Evolutionary conservation across 2,888 invertebrate species (phyloP).

Genomic region (Sisyra nigra): DNA sequence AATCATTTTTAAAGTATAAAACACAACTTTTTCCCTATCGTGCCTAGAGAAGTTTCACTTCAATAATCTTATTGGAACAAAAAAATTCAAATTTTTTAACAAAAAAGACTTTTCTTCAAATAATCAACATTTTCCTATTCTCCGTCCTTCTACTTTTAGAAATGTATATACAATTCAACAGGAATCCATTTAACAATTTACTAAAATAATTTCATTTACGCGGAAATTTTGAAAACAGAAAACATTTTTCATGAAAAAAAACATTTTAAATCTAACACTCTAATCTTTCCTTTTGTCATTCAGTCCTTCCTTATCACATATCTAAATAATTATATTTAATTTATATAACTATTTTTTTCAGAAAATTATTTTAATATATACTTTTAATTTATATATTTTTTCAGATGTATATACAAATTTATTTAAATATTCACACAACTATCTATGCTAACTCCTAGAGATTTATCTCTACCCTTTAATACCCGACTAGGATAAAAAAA

Average conservation of each 20-base stretch:
- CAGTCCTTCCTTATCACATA: slow-evolving; percentile 2
- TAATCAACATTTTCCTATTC: background rate
- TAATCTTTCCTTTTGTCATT: background rate
- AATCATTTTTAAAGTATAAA: no score
- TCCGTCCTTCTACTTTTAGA: background rate
- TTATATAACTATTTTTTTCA: background rate
- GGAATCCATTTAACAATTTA: background rate
- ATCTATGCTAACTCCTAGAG: background rate
- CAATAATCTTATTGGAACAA: no score
- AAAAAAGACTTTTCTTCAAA: no score
- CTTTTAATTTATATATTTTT: background rate
- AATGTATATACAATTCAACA: background rate
- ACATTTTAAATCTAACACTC: background rate
- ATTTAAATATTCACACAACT: slow-evolving; percentile 1
- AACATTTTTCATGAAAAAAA: slow-evolving; percentile 1
- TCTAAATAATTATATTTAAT: background rate
- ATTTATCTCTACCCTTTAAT: slow-evolving; percentile 3
- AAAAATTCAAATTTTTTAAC: no score
- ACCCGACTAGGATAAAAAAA: slow-evolving; percentile 3
- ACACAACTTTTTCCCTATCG: no score
- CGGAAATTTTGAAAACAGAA: background rate
- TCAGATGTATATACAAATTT: background rate
- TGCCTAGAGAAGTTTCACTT: no score
- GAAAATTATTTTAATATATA: background rate
- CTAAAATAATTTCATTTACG: background rate